Base-by-base conservation (phyloP, 2,113 vertebrate genomes). In the Myocastor coypus region DNA sequence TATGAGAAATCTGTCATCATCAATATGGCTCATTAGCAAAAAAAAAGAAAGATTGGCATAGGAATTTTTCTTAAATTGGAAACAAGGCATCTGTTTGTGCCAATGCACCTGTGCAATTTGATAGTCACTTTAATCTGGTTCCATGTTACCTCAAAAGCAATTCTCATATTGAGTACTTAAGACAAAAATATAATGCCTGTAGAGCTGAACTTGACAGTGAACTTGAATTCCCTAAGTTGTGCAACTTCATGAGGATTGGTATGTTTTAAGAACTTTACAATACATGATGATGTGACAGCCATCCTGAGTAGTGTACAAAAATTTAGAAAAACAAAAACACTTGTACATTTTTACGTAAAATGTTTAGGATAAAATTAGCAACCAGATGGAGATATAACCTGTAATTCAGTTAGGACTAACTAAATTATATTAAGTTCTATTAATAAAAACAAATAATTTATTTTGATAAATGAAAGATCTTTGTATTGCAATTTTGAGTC, bases 1-100 rank as follows among this genome's bases (percentile, higher is more conserved):
- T 61, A 92, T 11, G 95, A 40, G 32, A 92, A 95, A 80, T 88
- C 34, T 81, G 12, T 92, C 63, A 68, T 77, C 10, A 64, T 80
- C 61, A 73, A 19, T 87, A 86, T 83, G 68, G 26, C 46, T 96
- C 22, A 87, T 78, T 92, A 80, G 57, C 13, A 80, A 87, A 85
- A 96, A 68, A 40, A 84, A 2, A 85, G 95, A 75, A 52, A 71
- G 1, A n/a, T 3, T 63, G 34, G 8, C 50, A 78, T 77, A 34
- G 42, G 10, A 28, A 64, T 61, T 80, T 91, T 92, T 81, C 40
- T 91, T 66, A 75, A 14, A 61, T 28, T 87, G 52, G 17, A 96
- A 78, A 34, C 57, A 10, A 52, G 16, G 5, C 85, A 69, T 83
- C 0, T 0, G 84, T 26, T n/a, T 91, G 42, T 93, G 52, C 2